Conservation (phyloP, 2,113 vertebrate species). For the Ophthalmolycus amberensis region DNA sequence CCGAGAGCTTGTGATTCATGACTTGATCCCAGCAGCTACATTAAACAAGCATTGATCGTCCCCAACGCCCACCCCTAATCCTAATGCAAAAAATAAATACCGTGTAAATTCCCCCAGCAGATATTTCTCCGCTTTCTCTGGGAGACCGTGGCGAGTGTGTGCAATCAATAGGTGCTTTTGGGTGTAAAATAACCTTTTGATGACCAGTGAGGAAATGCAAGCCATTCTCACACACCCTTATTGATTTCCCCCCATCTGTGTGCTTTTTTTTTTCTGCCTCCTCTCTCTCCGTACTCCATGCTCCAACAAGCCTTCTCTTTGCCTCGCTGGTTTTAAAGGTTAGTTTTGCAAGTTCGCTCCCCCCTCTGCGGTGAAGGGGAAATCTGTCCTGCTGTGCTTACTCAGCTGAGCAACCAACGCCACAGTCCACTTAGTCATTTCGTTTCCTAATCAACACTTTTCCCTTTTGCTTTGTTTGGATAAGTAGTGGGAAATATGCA, state of each 20-base stretch:
- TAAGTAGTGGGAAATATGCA: conserved; percentile 20
- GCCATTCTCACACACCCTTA: conserved; percentile 82
- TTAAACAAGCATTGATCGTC: conserved; percentile 79
- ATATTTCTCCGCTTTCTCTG: conserved; percentile 75
- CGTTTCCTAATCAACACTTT: conserved; percentile 23
- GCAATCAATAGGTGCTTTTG: conserved; percentile 90
- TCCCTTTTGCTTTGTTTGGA: conserved; percentile 19
- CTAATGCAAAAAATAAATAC: conserved; percentile 83
- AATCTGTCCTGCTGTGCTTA: conserved; percentile 58
- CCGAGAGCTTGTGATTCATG: conserved; percentile 72
- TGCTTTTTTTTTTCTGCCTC: conserved; percentile 12
- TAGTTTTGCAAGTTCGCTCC: conserved; percentile 45
- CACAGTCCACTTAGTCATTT: conserved; percentile 50
- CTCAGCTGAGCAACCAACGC: conserved; percentile 60
- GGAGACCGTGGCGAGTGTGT: conserved; percentile 77
- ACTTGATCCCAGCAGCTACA: conserved; percentile 74
- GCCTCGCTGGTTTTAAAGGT: conserved; percentile 61
- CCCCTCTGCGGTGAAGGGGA: conserved; percentile 23
- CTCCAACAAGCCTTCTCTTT: conserved; percentile 38
- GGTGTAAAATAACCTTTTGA: conserved; percentile 94
- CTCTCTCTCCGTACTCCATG: conserved; percentile 46
- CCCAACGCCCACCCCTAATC: conserved; percentile 74
- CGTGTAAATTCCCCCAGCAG: conserved; percentile 75
- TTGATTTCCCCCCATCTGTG: conserved; percentile 85
- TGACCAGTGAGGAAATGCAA: conserved; percentile 88